phyloP scores from a whole-genome alignment of 2,113 vertebrate genomes.

The Haemorhous mexicanus region DNA sequence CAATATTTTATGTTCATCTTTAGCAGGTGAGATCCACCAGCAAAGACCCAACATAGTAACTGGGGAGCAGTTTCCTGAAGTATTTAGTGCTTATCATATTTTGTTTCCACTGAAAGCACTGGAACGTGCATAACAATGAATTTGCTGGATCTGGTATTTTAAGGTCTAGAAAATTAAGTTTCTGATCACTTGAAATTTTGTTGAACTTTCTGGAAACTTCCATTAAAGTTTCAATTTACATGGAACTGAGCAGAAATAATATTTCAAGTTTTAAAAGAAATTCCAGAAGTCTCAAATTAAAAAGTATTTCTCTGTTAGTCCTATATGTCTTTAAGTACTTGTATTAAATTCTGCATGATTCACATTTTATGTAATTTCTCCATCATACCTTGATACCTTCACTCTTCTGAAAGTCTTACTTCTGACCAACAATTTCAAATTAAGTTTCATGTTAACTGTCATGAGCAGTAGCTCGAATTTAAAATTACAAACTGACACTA shows the following conservation, averaged over 20 bases:
- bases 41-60: not conserved
- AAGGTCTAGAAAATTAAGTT: not conserved
- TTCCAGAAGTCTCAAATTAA: not conserved
- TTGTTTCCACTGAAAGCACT: not conserved
- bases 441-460: not conserved
- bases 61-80: not conserved
- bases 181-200: not conserved
- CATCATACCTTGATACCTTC: not conserved
- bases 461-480: not conserved
- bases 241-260: not conserved
- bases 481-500: not conserved
- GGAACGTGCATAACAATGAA: not conserved
- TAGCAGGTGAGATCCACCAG: not conserved
- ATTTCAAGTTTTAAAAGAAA: not conserved
- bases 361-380: not conserved
- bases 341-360: not conserved
- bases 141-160: not conserved
- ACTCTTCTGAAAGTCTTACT: not conserved
- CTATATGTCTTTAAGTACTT: not conserved
- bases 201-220: not conserved
- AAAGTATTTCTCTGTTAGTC: not conserved
- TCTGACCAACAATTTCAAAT: not conserved
- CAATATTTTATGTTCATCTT: not conserved
- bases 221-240: not conserved
- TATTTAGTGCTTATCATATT: not conserved